Conservation (phyloP, 1,140 invertebrate species). For the Drosophila orena region DNA sequence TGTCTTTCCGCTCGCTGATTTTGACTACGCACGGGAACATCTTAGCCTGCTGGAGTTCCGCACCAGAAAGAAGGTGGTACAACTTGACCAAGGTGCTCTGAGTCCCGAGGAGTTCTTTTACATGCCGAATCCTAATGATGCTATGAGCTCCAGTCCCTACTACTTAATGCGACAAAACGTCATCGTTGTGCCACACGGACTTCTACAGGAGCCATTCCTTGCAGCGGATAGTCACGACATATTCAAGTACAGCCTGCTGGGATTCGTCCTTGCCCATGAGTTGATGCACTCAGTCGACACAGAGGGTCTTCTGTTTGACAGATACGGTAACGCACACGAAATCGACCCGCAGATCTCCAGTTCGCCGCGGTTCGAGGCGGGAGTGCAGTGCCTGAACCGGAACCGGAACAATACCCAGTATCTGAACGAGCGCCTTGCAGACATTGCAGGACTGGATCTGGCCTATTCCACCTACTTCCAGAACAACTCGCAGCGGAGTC, state of each 20-base stretch:
- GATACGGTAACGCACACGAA: constrained; percentile 35
- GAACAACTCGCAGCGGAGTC: neutral
- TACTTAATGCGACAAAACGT: constrained; percentile 56
- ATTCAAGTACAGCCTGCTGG: constrained; percentile 66
- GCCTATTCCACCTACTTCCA: constrained; percentile 60
- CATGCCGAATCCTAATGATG: constrained; percentile 23
- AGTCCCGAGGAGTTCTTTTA: constrained; percentile 26
- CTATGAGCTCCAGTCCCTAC: constrained; percentile 52
- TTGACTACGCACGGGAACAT: constrained; percentile 51
- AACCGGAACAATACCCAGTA: constrained; percentile 40
- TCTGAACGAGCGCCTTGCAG: constrained; percentile 62
- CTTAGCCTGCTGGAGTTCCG: constrained; percentile 49
- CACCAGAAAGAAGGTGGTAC: constrained; percentile 10
- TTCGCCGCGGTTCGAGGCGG: constrained; percentile 1
- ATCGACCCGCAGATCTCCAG: neutral
- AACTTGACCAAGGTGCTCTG: constrained; percentile 8
- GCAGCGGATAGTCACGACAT: constrained; percentile 50
- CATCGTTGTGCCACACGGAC: constrained; percentile 57
- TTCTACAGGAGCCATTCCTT: constrained; percentile 64
- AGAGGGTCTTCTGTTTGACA: constrained; percentile 34
- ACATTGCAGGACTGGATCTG: constrained; percentile 57
- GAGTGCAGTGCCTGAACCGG: constrained; percentile 42
- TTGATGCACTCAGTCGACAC: constrained; percentile 63
- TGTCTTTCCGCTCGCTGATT: neutral
- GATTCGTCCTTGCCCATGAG: constrained; percentile 72